Percentiles rank a stretch among this genome's conserved stretches.
Conservation (phyloP, 1,140 invertebrate species). For the Idris sp. region DNA sequence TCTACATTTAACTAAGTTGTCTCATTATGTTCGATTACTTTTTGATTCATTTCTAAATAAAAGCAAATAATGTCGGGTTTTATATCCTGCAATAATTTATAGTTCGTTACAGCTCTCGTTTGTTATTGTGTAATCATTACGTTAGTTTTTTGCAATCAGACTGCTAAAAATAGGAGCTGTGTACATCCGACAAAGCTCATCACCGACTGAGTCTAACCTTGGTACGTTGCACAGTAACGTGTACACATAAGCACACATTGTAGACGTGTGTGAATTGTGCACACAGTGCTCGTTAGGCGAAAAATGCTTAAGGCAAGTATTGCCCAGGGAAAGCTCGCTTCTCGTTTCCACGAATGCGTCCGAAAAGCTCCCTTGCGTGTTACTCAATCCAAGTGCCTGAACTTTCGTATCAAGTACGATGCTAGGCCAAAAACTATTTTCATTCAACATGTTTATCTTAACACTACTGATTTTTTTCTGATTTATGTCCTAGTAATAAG, state of each 20-base stretch:
- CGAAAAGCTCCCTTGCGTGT: slow-evolving; percentile 49
- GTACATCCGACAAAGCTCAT: slow-evolving; percentile 33
- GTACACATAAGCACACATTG: too few species aligned
- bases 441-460: slow-evolving; percentile 44
- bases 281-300: slow-evolving; percentile 43
- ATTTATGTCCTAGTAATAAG: too few species aligned
- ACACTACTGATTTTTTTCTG: slow-evolving; percentile 33
- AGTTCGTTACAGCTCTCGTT: slow-evolving; percentile 5
- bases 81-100: too few species aligned
- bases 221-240: too few species aligned
- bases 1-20: too few species aligned
- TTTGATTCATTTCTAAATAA: too few species aligned
- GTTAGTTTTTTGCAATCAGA: slow-evolving; percentile 35
- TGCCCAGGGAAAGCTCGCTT: slow-evolving; percentile 42
- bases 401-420: slow-evolving; percentile 46
- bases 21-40: too few species aligned
- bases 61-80: too few species aligned
- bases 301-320: slow-evolving; percentile 53
- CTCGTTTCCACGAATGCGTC: slow-evolving; percentile 39
- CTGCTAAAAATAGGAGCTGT: slow-evolving; percentile 29
- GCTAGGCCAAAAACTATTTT: slow-evolving; percentile 40
- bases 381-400: slow-evolving; percentile 42
- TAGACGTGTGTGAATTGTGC: slow-evolving; percentile 36
- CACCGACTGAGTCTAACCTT: slow-evolving; percentile 28
- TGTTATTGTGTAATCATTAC: slow-evolving; percentile 35